Conservation (phyloP, 2,797 vertebrate species). For the Denticeps clupeoides region DNA sequence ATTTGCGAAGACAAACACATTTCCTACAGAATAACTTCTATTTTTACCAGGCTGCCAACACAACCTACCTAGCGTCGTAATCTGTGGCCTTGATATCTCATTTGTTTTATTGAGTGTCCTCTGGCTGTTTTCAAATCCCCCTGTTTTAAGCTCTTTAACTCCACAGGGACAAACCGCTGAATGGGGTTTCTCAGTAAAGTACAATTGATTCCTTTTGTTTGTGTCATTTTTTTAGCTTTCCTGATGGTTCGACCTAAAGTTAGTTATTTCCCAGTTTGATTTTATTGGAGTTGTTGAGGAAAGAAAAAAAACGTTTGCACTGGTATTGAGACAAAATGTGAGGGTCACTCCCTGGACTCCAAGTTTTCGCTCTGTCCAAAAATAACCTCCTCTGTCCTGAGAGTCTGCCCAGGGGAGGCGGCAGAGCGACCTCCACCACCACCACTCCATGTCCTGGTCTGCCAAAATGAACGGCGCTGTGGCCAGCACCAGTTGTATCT, state of each 20-base stretch:
- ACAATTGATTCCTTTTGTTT: slow-evolving; percentile 17
- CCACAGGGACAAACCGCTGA: slow-evolving; percentile 12
- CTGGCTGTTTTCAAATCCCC: background rate
- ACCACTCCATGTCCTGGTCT: no score
- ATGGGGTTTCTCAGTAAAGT: slow-evolving; percentile 23
- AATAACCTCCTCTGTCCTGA: slow-evolving; percentile 18
- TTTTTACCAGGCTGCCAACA: no score
- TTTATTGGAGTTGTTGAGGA: background rate
- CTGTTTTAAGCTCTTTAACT: slow-evolving; percentile 11
- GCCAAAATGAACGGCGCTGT: no score
- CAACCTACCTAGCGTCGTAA: background rate
- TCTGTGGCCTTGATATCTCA: background rate
- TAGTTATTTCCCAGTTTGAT: slow-evolving; percentile 17
- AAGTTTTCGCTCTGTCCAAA: slow-evolving; percentile 22
- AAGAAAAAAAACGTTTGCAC: background rate
- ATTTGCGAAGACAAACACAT: no score
- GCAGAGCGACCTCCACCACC: slow-evolving; percentile 6
- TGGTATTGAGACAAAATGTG: slow-evolving; percentile 6
- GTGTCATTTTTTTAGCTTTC: slow-evolving; percentile 11
- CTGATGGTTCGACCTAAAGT: slow-evolving; percentile 5
- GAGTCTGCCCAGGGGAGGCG: slow-evolving; percentile 8
- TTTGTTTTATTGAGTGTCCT: slow-evolving; percentile 11
- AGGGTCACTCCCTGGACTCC: slow-evolving; percentile 9
- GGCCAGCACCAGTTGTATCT: no score
- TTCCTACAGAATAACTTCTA: no score